These are phyloP conservation scores for Drosophila paracracens DNA, from an alignment of 2,888 invertebrate species.

Conservation along the genomic window DNA sequence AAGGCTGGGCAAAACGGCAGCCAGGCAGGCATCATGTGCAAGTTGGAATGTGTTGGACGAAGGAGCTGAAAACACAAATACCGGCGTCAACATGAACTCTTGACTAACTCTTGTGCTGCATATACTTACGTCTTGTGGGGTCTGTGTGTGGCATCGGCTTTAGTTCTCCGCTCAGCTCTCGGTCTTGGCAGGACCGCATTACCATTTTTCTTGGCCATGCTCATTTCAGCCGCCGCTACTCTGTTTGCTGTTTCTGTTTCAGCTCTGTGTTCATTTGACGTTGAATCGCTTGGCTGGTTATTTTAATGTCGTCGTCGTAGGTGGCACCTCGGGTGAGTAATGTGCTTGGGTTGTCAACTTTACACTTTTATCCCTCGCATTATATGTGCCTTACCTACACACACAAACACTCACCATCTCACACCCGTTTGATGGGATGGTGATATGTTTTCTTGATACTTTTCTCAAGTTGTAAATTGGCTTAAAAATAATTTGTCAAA, in stretches of 20 bases:
- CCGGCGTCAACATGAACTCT: constrained; percentile 53
- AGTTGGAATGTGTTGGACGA: constrained; percentile 24
- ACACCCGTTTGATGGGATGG: constrained; percentile 45
- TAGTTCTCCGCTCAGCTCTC: constrained; percentile 14
- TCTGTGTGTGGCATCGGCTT: constrained; percentile 14
- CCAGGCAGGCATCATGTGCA: constrained; percentile 54
- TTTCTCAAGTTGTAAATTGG: constrained; percentile 82
- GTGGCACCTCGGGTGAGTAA: constrained; percentile 80
- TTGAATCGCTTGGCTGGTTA: constrained; percentile 78
- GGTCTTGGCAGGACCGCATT: constrained; percentile 58
- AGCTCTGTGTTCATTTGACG: constrained; percentile 73
- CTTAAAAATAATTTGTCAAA: constrained; percentile 83
- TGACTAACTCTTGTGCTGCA: constrained; percentile 59
- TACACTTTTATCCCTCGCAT: constrained; percentile 79
- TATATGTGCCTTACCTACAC: constrained; percentile 75
- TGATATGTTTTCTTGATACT: constrained; percentile 79
- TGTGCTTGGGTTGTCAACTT: constrained; percentile 81
- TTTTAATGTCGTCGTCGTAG: constrained; percentile 69
- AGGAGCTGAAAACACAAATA: constrained; percentile 26
- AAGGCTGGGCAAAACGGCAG: constrained; percentile 46
- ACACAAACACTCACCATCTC: constrained; percentile 15
- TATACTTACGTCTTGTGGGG: constrained; percentile 45
- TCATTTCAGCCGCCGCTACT: constrained; percentile 57
- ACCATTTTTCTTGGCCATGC: constrained; percentile 79
- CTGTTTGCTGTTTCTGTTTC: constrained; percentile 60